Percentiles rank a stretch among this genome's conserved stretches.
These are phyloP conservation scores for Perca schrenkii DNA, from an alignment of 2,113 vertebrate genomes.

Conservation along the genomic window DNA sequence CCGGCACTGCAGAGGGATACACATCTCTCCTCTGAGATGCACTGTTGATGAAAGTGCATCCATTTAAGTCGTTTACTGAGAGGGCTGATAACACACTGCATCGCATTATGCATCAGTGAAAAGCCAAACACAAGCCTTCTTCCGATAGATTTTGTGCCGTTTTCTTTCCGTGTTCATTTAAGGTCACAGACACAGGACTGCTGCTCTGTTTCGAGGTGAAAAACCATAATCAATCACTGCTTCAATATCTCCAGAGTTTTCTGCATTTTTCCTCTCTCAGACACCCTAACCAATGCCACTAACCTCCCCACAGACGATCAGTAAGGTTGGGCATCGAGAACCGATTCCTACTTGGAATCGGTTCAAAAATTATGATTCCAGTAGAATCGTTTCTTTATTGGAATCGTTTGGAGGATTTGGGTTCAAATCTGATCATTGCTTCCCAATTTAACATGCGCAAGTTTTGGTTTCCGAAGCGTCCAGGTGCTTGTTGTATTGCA, in stretches of 20 bases:
- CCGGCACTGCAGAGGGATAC: slow-evolving; percentile 9
- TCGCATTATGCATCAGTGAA: not conserved
- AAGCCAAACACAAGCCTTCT: slow-evolving; percentile 2
- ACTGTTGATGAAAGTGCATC: slow-evolving; percentile 11
- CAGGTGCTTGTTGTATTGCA: too few species aligned
- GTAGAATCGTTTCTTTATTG: too few species aligned
- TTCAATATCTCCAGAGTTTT: not conserved
- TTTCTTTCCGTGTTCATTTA: not conserved
- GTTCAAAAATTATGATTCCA: too few species aligned
- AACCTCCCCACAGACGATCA: not conserved
- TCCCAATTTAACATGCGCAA: too few species aligned
- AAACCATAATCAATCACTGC: not conserved
- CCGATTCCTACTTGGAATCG: too few species aligned
- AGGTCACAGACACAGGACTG: not conserved
- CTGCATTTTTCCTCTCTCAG: not conserved
- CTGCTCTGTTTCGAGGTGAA: not conserved
- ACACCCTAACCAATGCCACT: not conserved
- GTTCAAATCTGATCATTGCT: too few species aligned
- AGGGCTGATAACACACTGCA: not conserved
- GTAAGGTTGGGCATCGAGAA: too few species aligned
- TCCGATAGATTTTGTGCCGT: not conserved
- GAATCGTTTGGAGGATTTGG: too few species aligned
- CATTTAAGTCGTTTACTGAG: slow-evolving; percentile 20
- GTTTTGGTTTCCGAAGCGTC: too few species aligned
- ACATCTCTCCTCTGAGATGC: slow-evolving; percentile 19